A percentile compares a stretch with the other conserved stretches of the same genome.
phyloP scores from a whole-genome alignment of 1,140 invertebrate genomes.

The silkworm (Bombyx mori) region DNA sequence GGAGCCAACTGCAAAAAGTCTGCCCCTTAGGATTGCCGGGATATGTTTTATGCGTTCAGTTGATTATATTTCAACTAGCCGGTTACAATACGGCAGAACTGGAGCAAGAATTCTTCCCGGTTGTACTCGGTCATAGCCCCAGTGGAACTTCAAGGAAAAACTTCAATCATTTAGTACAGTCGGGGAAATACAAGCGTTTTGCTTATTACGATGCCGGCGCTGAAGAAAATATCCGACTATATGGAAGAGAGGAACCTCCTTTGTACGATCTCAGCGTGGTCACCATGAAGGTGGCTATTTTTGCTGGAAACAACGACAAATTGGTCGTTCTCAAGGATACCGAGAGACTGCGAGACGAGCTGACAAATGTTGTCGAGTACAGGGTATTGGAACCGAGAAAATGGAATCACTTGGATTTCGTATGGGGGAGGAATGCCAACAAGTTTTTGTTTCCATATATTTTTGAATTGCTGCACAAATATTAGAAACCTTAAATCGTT shows the following conservation, averaged over 20 bases:
- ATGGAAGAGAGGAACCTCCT: conserved; percentile 64
- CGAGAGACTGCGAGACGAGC: conserved; percentile 27
- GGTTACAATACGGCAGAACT: conserved; percentile 13
- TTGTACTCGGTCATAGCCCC: conserved; percentile 13
- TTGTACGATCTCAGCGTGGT: conserved; percentile 69
- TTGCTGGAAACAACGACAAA: conserved; percentile 73
- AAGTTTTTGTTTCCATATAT: not conserved
- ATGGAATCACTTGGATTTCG: conserved; percentile 62
- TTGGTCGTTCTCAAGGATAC: conserved; percentile 73
- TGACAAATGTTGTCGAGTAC: conserved; percentile 56
- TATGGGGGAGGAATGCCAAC: conserved; percentile 5
- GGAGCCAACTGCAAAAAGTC: not conserved
- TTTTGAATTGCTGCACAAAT: no score
- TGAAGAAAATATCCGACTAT: conserved; percentile 56
- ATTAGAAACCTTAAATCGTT: no score
- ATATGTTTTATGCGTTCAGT: not conserved
- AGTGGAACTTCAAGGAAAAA: conserved; percentile 74
- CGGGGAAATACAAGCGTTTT: conserved; percentile 48
- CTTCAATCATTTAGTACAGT: conserved; percentile 73
- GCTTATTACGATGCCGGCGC: conserved; percentile 64
- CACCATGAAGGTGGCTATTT: conserved; percentile 70
- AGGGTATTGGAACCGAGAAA: conserved; percentile 30
- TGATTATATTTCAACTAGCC: conserved; percentile 9
- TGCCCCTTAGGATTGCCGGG: no score
- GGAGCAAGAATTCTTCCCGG: conserved; percentile 14